phyloP scores from a whole-genome alignment of 2,797 vertebrate species.

The Macropodus opercularis region DNA sequence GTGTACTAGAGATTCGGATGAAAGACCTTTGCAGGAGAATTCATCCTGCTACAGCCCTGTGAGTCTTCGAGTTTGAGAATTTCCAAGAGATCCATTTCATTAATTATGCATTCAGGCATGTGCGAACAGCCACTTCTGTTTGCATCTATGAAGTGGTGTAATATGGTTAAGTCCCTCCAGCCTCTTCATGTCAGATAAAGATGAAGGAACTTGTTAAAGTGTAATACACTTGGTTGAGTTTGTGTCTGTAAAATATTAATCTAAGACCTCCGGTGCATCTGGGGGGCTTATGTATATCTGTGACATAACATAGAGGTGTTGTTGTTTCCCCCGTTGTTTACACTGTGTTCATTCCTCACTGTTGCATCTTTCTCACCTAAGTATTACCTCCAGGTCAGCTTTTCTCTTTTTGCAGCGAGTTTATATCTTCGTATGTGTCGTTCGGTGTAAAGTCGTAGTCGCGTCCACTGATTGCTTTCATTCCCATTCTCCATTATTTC shows the following conservation, averaged over 20 bases:
- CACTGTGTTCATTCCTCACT: background rate
- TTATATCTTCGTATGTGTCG: background rate
- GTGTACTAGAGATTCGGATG: constrained; percentile 12
- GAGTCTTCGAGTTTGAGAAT: constrained; percentile 17
- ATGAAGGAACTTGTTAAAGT: background rate
- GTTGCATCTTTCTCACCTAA: no score
- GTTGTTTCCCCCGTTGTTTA: background rate
- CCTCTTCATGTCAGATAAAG: constrained; percentile 3
- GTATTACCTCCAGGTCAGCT: background rate
- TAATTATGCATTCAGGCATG: constrained; percentile 37
- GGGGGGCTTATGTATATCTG: background rate
- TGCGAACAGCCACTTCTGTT: constrained; percentile 2
- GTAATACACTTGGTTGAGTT: no score
- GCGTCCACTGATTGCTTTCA: background rate
- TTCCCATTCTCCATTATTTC: background rate
- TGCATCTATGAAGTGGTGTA: constrained; percentile 6
- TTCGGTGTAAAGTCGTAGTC: background rate
- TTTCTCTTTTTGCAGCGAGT: background rate
- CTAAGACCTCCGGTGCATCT: no score
- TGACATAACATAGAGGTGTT: background rate
- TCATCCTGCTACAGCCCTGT: no score
- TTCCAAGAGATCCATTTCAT: constrained; percentile 30
- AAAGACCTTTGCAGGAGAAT: constrained; percentile 12
- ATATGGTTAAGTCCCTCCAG: background rate
- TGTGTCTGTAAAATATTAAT: background rate